Conservation (phyloP, 2,113 vertebrate species). For the Malurus cyaneus region DNA sequence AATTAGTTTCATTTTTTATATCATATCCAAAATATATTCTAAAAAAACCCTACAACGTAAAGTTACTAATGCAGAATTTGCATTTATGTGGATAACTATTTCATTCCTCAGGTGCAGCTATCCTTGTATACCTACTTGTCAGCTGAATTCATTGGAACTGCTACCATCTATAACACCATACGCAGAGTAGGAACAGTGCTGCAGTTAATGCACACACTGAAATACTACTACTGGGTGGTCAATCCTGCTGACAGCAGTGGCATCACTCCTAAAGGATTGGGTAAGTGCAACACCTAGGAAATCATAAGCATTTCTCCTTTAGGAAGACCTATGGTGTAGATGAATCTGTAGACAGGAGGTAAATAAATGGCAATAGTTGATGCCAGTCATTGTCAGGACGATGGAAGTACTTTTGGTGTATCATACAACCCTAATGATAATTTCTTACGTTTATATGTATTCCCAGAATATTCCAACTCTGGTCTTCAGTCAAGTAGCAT, state of each 20-base stretch:
- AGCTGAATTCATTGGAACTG: conserved; percentile 94
- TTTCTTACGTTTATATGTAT: neutral
- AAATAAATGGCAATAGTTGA: neutral
- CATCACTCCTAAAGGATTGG: conserved; percentile 88
- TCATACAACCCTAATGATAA: neutral
- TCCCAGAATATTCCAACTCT: neutral
- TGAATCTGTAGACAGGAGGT: neutral
- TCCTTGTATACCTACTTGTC: conserved; percentile 95
- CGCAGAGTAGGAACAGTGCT: conserved; percentile 94
- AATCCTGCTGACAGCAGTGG: conserved; percentile 89
- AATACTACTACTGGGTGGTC: conserved; percentile 96
- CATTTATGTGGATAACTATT: neutral
- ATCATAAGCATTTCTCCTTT: neutral
- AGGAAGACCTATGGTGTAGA: neutral
- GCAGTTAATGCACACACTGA: conserved; percentile 93
- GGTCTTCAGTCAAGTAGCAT: neutral
- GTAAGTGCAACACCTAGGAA: conserved; percentile 70
- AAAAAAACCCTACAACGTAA: rapidly evolving
- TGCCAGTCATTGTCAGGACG: neutral
- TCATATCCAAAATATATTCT: neutral
- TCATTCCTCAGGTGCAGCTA: conserved; percentile 84
- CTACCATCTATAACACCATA: conserved; percentile 93
- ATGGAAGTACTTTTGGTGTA: neutral
- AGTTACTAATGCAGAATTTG: neutral
- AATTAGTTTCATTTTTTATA: neutral